Conservation (phyloP, 2,113 vertebrate species). For the Ariopsis seemanni region DNA sequence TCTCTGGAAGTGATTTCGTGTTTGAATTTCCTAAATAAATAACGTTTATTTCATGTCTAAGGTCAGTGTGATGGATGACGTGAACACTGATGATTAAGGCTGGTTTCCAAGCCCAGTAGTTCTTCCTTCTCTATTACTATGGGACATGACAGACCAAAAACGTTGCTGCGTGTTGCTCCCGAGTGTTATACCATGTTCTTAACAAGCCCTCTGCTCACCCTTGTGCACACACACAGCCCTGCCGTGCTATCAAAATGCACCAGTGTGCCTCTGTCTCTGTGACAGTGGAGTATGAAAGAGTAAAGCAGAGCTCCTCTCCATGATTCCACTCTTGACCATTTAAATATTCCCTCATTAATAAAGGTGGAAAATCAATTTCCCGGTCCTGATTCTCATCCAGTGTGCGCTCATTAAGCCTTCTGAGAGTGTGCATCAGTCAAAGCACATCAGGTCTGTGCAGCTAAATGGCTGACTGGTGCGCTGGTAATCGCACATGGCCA, state of each 20-base stretch:
- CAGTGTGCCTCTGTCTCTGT: neutral
- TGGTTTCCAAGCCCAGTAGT: conserved; percentile 10
- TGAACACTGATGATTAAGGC: neutral
- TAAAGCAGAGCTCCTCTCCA: neutral
- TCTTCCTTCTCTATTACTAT: conserved; percentile 26
- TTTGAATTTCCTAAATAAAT: neutral
- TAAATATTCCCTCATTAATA: conserved; percentile 68
- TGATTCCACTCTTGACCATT: conserved; percentile 60
- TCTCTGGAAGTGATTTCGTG: neutral
- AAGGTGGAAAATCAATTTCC: conserved; percentile 70
- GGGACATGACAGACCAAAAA: conserved; percentile 18
- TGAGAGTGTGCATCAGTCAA: conserved; percentile 68
- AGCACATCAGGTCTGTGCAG: conserved; percentile 62
- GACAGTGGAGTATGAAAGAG: neutral
- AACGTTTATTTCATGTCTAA: neutral
- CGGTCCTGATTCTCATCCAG: conserved; percentile 57
- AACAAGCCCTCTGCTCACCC: conserved; percentile 44
- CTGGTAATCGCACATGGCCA: conserved; percentile 57
- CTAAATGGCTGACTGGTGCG: conserved; percentile 62
- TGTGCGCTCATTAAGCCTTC: conserved; percentile 67
- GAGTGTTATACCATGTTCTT: conserved; percentile 30
- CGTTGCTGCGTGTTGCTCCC: conserved; percentile 30
- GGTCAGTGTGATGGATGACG: neutral
- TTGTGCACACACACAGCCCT: conserved; percentile 6
- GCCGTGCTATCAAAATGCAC: conserved; percentile 15